Conservation (phyloP, 2,113 vertebrate species). For the Pseudorhombus dupliciocellatus region DNA sequence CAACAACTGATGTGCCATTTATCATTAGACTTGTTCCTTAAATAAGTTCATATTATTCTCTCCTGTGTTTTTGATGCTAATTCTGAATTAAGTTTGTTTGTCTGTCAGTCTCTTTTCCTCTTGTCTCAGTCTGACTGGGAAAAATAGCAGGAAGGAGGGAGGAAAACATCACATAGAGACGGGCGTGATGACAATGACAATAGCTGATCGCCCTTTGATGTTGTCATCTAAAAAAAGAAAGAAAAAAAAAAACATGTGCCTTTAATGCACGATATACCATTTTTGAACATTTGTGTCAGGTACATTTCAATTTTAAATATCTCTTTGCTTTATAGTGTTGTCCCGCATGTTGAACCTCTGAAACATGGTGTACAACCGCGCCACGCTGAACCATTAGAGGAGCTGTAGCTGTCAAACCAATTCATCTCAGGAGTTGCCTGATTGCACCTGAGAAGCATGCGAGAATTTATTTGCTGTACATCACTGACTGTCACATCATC, state of each 20-base stretch:
- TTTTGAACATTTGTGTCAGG: background rate
- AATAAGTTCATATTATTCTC: background rate
- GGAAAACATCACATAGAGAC: constrained; percentile 57
- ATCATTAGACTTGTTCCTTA: background rate
- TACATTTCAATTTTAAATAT: background rate
- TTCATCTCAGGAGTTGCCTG: constrained; percentile 28
- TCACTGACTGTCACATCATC: constrained; percentile 40
- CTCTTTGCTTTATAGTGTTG: background rate
- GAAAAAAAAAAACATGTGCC: background rate
- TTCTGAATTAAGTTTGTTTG: constrained; percentile 5
- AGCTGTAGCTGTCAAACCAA: constrained; percentile 19
- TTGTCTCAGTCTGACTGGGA: background rate
- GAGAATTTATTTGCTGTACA: constrained; percentile 49
- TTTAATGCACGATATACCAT: background rate
- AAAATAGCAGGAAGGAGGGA: constrained; percentile 49
- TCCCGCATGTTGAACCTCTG: constrained; percentile 4
- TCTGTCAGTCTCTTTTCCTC: constrained; percentile 25
- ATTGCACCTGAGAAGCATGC: constrained; percentile 34
- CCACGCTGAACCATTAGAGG: constrained; percentile 1
- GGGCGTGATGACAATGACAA: constrained; percentile 50
- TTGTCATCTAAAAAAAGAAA: constrained; percentile 19
- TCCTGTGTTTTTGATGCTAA: background rate
- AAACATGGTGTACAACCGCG: constrained; percentile 7
- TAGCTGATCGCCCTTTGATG: constrained; percentile 70
- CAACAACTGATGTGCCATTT: too few relatives aligned